Conservation (phyloP, 2,888 invertebrate species). For the Folsomia candida region DNA sequence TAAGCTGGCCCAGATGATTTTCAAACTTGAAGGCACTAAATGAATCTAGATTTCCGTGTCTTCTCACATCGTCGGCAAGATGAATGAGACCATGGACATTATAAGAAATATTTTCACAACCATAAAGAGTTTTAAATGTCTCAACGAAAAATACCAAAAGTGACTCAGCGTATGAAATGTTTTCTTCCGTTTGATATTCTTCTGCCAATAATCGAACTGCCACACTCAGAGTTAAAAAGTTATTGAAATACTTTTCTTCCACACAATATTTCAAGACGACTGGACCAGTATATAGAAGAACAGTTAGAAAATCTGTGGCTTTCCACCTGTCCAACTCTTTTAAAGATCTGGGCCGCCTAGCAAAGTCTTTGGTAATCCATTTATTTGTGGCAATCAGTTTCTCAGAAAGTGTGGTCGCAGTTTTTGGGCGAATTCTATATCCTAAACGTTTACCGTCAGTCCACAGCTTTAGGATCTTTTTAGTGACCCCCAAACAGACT, state of each 20-base stretch:
- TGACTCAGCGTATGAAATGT: background rate
- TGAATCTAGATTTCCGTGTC: background rate
- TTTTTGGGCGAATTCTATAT: background rate
- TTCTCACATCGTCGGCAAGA: background rate
- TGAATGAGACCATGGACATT: constrained; percentile 7
- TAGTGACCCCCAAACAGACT: constrained; percentile 15
- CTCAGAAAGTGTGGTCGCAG: background rate
- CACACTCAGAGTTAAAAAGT: constrained; percentile 11
- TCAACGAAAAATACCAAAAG: constrained; percentile 9
- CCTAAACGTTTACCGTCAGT: background rate
- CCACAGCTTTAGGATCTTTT: constrained; percentile 13
- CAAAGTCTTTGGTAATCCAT: constrained; percentile 12
- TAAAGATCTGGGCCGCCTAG: constrained; percentile 12
- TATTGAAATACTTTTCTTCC: background rate
- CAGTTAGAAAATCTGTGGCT: constrained; percentile 17
- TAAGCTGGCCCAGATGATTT: background rate
- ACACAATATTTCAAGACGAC: background rate
- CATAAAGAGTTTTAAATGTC: background rate
- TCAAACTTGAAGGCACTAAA: background rate
- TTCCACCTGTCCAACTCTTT: background rate
- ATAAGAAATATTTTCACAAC: background rate
- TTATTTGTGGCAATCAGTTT: background rate
- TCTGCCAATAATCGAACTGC: background rate
- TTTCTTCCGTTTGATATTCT: background rate
- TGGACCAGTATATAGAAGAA: constrained; percentile 12